Evolutionary conservation across 2,797 vertebrate genomes (phyloP), one percentile per base, ranked within the genome.

Genomic region (Lepilemur ruficaudatus): DNA sequence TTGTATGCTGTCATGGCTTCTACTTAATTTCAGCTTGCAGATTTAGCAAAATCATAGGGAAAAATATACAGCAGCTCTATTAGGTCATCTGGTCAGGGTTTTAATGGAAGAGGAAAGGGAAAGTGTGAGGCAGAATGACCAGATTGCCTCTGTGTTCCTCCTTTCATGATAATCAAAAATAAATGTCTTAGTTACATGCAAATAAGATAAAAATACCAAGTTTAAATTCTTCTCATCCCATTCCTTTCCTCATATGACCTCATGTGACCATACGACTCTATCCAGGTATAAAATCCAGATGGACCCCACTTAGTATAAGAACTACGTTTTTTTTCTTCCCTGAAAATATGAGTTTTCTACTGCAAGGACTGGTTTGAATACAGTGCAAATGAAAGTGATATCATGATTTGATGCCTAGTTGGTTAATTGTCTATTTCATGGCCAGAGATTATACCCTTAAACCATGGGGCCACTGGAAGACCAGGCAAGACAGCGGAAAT

Each of bases 81-180:
- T 73, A 48, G 59, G 69, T 86, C 35, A 76, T 28, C 5, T 67
- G 38, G 5, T 85, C 20, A 32, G 46, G 61, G 32, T 73, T 89
- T 96, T 57, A 91, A 92, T 32, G 93, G 48, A 70, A 80, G 38
- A 38, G 76, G 35, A 69, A 94, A 94, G 46, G 48, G 63, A 69
- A 67, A 84, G 9, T 73, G 18, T 57, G 55, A 82, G 18, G 2
- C 18, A 78, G 52, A 72, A 89, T 69, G 67, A 82, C 7, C 5
- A 67, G 20, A 85, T 82, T 79, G 32, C 20, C 12, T 30, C 91
- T 50, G n/a, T n/a, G 32, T 80, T 38, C n/a, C 25, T 94, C 38
- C 43, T 73, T 18, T 22, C 17, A 35, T 92, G 35, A 83, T 59
- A 50, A 85, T 70, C 32, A 78, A 46, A 73, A 70, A 43, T 57